phyloP scores from a whole-genome alignment of 2,797 vertebrate species.

The Setipinna tenuifilis region DNA sequence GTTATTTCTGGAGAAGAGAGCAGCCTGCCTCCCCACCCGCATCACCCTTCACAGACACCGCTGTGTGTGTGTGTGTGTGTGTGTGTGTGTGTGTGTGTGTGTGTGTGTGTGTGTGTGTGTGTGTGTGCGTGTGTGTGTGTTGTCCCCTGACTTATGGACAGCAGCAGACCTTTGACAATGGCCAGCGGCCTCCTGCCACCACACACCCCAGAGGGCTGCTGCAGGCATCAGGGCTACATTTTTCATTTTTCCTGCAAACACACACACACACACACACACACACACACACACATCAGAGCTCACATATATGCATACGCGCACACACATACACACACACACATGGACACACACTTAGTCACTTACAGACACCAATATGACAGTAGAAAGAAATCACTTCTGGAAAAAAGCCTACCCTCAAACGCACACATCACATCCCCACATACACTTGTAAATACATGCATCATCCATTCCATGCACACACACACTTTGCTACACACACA shows the following conservation, averaged over 20 bases:
- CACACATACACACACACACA: neutral
- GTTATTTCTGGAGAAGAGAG: slow-evolving; percentile 11
- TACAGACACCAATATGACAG: neutral
- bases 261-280: neutral
- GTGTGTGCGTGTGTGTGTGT: too few species aligned
- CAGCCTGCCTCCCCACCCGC: neutral
- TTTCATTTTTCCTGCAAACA: neutral
- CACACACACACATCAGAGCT: too few species aligned
- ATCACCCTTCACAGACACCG: too few species aligned
- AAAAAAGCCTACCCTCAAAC: neutral
- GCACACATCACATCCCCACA: neutral
- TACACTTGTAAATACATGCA: neutral
- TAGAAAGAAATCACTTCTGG: neutral
- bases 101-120: slow-evolving; percentile 10
- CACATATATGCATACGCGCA: too few species aligned
- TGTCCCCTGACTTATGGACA: too few species aligned
- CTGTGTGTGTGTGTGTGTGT: too few species aligned
- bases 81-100: slow-evolving; percentile 9
- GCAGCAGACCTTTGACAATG: slow-evolving; percentile 1
- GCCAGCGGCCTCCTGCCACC: neutral
- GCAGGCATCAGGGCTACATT: neutral
- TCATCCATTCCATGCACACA: neutral
- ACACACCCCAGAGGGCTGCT: slow-evolving; percentile 3
- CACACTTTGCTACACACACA: too few species aligned
- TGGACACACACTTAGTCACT: neutral